Evolutionary conservation across 1,140 invertebrate genomes (phyloP).

Genomic region (Drosophila ambigua): DNA sequence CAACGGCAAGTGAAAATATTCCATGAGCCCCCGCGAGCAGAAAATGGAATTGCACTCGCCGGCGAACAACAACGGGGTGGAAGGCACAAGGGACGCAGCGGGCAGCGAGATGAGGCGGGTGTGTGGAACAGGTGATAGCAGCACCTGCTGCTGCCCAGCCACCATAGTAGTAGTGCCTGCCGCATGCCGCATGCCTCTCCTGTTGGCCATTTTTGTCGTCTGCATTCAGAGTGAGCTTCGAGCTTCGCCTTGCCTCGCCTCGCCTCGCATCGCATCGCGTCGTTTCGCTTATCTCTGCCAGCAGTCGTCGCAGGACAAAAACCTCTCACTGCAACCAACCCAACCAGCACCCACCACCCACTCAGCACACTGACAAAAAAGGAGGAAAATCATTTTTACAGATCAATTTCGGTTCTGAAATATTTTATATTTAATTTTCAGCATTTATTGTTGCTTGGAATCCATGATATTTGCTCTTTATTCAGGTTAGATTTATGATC

Average conservation of each 20-base stretch:
- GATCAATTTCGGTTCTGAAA: too few species aligned
- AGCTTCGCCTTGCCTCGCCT: conserved; percentile 21
- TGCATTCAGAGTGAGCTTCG: conserved; percentile 51
- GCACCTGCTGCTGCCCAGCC: conserved; percentile 43
- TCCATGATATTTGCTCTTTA: too few species aligned
- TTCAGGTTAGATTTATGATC: too few species aligned
- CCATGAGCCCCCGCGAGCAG: conserved; percentile 63
- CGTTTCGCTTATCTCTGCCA: conserved; percentile 51
- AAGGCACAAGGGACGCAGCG: conserved; percentile 24
- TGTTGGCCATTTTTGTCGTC: conserved; percentile 18
- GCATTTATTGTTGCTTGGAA: not conserved
- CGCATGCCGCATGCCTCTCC: not conserved
- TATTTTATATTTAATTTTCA: too few species aligned
- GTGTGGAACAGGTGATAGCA: conserved; percentile 14
- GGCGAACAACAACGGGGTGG: not conserved
- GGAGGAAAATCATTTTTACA: not conserved
- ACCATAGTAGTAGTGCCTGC: conserved; percentile 33
- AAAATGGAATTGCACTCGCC: conserved; percentile 58
- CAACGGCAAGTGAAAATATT: conserved; percentile 76
- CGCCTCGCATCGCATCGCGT: too few species aligned
- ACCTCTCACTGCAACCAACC: conserved; percentile 18
- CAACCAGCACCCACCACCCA: conserved; percentile 45
- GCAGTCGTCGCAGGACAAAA: conserved; percentile 58
- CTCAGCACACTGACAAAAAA: conserved; percentile 16
- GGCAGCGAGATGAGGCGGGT: not conserved